phyloP scores from a whole-genome alignment of 2,888 invertebrate genomes.

The Syrista parreyssii region DNA sequence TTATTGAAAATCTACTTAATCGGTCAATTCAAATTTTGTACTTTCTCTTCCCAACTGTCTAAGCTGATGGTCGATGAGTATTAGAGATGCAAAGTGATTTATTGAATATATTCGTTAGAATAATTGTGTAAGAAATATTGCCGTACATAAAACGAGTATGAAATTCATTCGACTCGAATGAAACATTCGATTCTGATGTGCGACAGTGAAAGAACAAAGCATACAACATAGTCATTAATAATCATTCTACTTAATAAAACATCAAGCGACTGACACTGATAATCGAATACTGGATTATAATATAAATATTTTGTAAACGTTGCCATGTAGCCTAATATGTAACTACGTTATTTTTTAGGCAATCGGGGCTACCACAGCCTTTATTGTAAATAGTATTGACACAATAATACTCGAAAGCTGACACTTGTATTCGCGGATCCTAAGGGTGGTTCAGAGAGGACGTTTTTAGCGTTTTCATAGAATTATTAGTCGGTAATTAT shows the following conservation, averaged over 20 bases:
- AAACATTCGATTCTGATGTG: not conserved
- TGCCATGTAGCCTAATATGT: conserved; percentile 43
- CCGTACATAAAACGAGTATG: too few species aligned
- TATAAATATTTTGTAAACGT: conserved; percentile 23
- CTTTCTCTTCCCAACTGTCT: not conserved
- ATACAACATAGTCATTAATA: conserved; percentile 9
- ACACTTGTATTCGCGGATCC: conserved; percentile 26
- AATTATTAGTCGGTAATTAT: conserved; percentile 14
- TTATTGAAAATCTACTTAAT: not conserved
- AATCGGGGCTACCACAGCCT: not conserved
- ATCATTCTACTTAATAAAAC: conserved; percentile 4
- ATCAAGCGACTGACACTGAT: conserved; percentile 4
- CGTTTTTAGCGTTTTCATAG: conserved; percentile 2
- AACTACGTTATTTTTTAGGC: conserved; percentile 19
- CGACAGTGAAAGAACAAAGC: conserved; percentile 11
- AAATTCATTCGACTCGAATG: not conserved
- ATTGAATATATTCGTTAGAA: not conserved
- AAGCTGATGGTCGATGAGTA: not conserved
- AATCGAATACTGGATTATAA: conserved; percentile 9
- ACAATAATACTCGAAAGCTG: conserved; percentile 44
- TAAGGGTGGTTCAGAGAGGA: not conserved
- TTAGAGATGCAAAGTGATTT: not conserved
- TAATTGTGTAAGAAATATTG: not conserved
- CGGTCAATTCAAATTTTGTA: not conserved
- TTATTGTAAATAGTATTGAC: conserved; percentile 35